These are phyloP conservation scores for Falco berigora DNA, from an alignment of 2,797 vertebrate species.

Conservation along the genomic window DNA sequence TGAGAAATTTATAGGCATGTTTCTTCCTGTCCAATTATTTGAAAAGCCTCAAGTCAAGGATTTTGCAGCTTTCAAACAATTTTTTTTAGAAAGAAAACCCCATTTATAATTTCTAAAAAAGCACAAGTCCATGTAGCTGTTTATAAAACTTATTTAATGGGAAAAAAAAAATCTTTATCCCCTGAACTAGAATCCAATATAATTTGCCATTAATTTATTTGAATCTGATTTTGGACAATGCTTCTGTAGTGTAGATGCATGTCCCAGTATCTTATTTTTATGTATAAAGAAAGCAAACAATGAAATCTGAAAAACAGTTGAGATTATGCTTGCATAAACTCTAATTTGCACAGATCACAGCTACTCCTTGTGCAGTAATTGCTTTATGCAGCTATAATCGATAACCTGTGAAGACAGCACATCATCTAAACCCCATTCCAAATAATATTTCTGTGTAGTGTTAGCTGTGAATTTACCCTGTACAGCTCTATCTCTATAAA, in stretches of 20 bases:
- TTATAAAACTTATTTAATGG: slow-evolving; percentile 71
- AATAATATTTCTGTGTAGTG: slow-evolving; percentile 95
- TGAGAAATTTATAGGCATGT: slow-evolving; percentile 50
- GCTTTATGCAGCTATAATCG: slow-evolving; percentile 86
- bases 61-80: slow-evolving; percentile 70
- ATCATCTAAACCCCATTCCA: slow-evolving; percentile 85
- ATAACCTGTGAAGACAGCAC: slow-evolving; percentile 89
- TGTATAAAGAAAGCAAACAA: slow-evolving; percentile 70
- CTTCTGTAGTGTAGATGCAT: slow-evolving; percentile 80
- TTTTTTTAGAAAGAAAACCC: slow-evolving; percentile 58
- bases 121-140: slow-evolving; percentile 79
- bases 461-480: slow-evolving; percentile 96
- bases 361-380: slow-evolving; percentile 81
- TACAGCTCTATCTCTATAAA: slow-evolving; percentile 98
- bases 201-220: slow-evolving; percentile 78
- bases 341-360: slow-evolving; percentile 83
- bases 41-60: slow-evolving; percentile 70
- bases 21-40: slow-evolving; percentile 52
- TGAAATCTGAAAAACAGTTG: slow-evolving; percentile 58
- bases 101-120: slow-evolving; percentile 73
- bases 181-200: slow-evolving; percentile 72
- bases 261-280: slow-evolving; percentile 76
- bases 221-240: slow-evolving; percentile 76
- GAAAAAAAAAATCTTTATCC: slow-evolving; percentile 69
- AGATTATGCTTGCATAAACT: slow-evolving; percentile 77